Evolutionary conservation across 2,797 vertebrate species (phyloP).

Genomic region (Urosaurus nigricauda): DNA sequence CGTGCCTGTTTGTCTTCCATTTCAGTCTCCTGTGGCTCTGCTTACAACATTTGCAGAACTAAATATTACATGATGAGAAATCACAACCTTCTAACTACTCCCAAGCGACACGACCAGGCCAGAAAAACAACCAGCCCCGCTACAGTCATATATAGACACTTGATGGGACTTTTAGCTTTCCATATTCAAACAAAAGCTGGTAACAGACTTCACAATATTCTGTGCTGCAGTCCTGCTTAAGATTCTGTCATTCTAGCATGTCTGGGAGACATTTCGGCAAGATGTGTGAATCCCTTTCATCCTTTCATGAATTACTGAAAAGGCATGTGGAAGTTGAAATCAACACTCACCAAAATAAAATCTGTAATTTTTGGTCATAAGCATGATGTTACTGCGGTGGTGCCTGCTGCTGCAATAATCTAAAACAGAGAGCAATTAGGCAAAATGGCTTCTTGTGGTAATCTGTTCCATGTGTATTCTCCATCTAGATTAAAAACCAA

Average conservation of each 20-base stretch:
- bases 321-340: conserved; percentile 62
- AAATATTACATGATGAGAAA: neutral
- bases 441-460: conserved; percentile 60
- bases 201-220: conserved; percentile 57
- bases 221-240: conserved; percentile 54
- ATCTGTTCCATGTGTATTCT: conserved; percentile 57
- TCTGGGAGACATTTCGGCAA: conserved; percentile 68
- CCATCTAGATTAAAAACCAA: conserved; percentile 67
- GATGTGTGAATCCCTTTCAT: conserved; percentile 62
- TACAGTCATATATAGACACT: conserved; percentile 16
- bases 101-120: neutral
- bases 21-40: neutral
- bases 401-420: conserved; percentile 60
- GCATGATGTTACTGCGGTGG: conserved; percentile 48
- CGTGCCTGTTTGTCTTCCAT: neutral
- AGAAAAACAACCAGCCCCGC: neutral
- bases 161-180: conserved; percentile 25
- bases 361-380: conserved; percentile 31
- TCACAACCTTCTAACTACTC: neutral
- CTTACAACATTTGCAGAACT: neutral
- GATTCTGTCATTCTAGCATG: conserved; percentile 52
- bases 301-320: conserved; percentile 67
- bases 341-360: conserved; percentile 36
- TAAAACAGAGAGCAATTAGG: conserved; percentile 63
- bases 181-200: conserved; percentile 20